Evolutionary conservation across 2,888 invertebrate species (phyloP).

Genomic region (Seladonia tumulorum): DNA sequence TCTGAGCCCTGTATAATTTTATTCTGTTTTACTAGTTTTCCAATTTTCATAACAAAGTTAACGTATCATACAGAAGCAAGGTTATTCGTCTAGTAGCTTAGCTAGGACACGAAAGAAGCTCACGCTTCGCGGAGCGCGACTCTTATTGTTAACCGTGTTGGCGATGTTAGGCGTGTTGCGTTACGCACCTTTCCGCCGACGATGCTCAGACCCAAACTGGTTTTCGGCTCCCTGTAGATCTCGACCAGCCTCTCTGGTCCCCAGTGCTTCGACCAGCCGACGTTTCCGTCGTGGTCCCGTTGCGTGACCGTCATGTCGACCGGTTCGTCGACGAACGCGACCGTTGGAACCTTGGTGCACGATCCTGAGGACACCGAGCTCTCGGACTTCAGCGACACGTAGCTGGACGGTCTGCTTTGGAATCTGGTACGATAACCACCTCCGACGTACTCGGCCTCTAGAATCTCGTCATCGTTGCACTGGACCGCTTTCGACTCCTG

Average conservation of each 20-base stretch:
- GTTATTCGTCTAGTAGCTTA: not conserved
- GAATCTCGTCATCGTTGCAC: conserved; percentile 73
- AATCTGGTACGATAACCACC: conserved; percentile 11
- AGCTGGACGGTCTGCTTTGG: conserved; percentile 61
- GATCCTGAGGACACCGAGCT: conserved; percentile 64
- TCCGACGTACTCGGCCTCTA: conserved; percentile 51
- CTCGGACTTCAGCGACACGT: conserved; percentile 58
- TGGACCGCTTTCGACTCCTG: conserved; percentile 79
- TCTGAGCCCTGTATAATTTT: too few relatives aligned
- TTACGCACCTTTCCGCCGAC: conserved; percentile 95
- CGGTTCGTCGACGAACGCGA: conserved; percentile 74
- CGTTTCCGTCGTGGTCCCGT: conserved; percentile 82
- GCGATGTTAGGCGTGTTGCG: conserved; percentile 17
- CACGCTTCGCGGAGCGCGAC: not conserved
- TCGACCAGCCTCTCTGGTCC: conserved; percentile 92
- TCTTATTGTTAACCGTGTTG: conserved; percentile 37
- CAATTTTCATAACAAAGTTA: too few relatives aligned
- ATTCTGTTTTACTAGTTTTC: too few relatives aligned
- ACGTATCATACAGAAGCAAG: not conserved
- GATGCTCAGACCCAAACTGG: conserved; percentile 97
- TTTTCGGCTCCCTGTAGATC: conserved; percentile 89
- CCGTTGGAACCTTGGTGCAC: conserved; percentile 66
- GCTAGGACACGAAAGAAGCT: not conserved
- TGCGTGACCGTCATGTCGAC: conserved; percentile 83
- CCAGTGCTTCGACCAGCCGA: conserved; percentile 90